A percentile compares a stretch with the other conserved stretches of the same genome.
phyloP scores from a whole-genome alignment of 2,888 invertebrate species.

The Drosophila dives region DNA sequence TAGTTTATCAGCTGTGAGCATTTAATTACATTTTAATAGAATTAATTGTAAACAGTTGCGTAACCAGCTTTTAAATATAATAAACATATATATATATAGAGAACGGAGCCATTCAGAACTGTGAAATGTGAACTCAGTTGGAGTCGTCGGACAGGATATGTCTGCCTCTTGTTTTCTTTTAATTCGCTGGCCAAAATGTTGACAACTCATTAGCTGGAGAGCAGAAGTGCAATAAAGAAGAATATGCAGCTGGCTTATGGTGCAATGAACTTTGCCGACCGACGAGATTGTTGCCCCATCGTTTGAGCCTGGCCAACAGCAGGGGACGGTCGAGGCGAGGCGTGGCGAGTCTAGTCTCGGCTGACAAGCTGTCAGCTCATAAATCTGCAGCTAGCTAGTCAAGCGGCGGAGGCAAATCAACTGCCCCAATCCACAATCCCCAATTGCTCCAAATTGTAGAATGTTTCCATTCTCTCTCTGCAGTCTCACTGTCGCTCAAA shows the following conservation, averaged over 20 bases:
- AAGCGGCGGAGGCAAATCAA: slow-evolving; percentile 18
- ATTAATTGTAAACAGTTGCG: slow-evolving; percentile 52
- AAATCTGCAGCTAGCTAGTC: slow-evolving; percentile 60
- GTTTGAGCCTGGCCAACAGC: slow-evolving; percentile 39
- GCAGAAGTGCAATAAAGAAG: slow-evolving; percentile 4
- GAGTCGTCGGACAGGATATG: slow-evolving; percentile 42
- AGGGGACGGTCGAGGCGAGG: not conserved
- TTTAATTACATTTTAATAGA: slow-evolving; percentile 65
- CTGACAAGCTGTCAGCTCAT: slow-evolving; percentile 69
- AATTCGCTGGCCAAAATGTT: slow-evolving; percentile 57
- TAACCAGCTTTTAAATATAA: not conserved
- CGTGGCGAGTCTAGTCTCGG: slow-evolving; percentile 28
- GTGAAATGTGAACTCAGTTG: not conserved
- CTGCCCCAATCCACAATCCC: slow-evolving; percentile 15
- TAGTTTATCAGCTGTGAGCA: slow-evolving; percentile 38
- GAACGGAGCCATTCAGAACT: not conserved
- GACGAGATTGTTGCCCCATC: slow-evolving; percentile 44
- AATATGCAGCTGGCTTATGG: slow-evolving; percentile 17
- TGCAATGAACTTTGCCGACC: slow-evolving; percentile 50
- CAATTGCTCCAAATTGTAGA: slow-evolving; percentile 22
- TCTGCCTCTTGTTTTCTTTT: slow-evolving; percentile 16
- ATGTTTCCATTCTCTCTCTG: slow-evolving; percentile 1
- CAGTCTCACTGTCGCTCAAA: slow-evolving; percentile 11
- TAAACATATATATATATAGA: not conserved
- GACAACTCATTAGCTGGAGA: slow-evolving; percentile 71